phyloP scores from a whole-genome alignment of 2,113 vertebrate genomes.

The Plotosus lineatus region DNA sequence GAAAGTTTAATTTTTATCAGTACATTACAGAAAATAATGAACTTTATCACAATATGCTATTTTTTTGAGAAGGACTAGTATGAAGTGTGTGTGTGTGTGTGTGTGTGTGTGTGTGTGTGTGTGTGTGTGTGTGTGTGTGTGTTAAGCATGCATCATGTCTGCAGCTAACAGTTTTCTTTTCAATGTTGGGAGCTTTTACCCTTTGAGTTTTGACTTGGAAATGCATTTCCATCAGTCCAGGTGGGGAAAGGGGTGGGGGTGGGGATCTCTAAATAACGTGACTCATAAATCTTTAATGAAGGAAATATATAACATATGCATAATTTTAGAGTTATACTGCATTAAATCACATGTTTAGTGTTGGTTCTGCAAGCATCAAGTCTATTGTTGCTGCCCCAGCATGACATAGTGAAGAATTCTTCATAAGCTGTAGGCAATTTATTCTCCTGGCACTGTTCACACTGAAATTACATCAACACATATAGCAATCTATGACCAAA shows the following conservation, averaged over 20 bases:
- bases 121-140: too few species aligned
- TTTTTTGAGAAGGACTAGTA: too few species aligned
- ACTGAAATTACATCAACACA: slow-evolving; percentile 29
- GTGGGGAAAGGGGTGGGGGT: too few species aligned
- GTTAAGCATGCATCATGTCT: neutral
- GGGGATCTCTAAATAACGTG: neutral
- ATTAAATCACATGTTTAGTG: neutral
- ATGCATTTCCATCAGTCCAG: neutral
- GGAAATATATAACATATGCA: slow-evolving; percentile 18
- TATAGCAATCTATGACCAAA: slow-evolving; percentile 26
- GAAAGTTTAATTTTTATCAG: too few species aligned
- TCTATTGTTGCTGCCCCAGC: neutral
- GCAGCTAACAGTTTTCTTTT: neutral
- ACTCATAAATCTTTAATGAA: slow-evolving; percentile 26
- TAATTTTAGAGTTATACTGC: neutral
- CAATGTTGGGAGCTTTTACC: neutral
- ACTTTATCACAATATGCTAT: too few species aligned
- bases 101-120: too few species aligned
- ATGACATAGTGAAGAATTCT: slow-evolving; percentile 2
- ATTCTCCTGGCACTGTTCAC: slow-evolving; percentile 32
- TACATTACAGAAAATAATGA: too few species aligned
- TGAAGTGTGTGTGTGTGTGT: too few species aligned
- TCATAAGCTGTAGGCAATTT: slow-evolving; percentile 2
- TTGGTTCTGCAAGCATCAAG: slow-evolving; percentile 3
- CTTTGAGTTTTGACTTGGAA: neutral